These are phyloP conservation scores for Encarsia formosa DNA, from an alignment of 2,888 invertebrate genomes.

Conservation along the genomic window DNA sequence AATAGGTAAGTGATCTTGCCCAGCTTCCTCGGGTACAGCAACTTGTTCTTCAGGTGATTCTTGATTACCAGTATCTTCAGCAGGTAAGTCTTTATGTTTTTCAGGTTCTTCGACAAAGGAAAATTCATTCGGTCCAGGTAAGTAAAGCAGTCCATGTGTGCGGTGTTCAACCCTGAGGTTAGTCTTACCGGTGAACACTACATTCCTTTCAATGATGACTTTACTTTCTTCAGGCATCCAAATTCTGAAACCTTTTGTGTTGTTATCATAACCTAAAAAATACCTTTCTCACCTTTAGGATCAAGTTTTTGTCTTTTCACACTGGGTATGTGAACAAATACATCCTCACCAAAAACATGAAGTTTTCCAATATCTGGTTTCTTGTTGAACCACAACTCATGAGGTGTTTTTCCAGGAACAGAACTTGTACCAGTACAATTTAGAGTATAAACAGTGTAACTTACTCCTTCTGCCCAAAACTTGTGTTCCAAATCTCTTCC, in stretches of 20 bases:
- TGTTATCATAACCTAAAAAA: neutral
- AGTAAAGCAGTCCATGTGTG: too few relatives aligned
- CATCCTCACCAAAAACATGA: slow-evolving; percentile 1
- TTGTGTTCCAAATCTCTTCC: slow-evolving; percentile 17
- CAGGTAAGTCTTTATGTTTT: neutral
- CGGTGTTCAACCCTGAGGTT: too few relatives aligned
- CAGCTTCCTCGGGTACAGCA: too few relatives aligned
- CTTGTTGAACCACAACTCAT: slow-evolving; percentile 18
- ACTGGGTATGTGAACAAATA: neutral
- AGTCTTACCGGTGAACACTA: neutral
- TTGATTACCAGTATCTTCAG: too few relatives aligned
- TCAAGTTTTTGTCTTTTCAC: neutral
- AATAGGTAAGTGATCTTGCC: too few relatives aligned
- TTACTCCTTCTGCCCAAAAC: slow-evolving; percentile 26
- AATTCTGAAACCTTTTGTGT: neutral
- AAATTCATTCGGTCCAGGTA: too few relatives aligned
- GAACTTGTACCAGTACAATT: slow-evolving; percentile 13
- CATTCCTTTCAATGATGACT: neutral
- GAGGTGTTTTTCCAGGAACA: slow-evolving; percentile 10
- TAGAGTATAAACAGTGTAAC: slow-evolving; percentile 4
- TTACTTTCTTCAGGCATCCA: neutral
- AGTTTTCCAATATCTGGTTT: neutral
- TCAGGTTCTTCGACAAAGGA: too few relatives aligned
- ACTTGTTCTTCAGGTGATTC: too few relatives aligned
- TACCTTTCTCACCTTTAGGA: neutral